Percentiles rank a stretch among this genome's conserved stretches.
Evolutionary conservation across 1,140 invertebrate species (phyloP).

Genomic region (Drosophila mojavensis): DNA sequence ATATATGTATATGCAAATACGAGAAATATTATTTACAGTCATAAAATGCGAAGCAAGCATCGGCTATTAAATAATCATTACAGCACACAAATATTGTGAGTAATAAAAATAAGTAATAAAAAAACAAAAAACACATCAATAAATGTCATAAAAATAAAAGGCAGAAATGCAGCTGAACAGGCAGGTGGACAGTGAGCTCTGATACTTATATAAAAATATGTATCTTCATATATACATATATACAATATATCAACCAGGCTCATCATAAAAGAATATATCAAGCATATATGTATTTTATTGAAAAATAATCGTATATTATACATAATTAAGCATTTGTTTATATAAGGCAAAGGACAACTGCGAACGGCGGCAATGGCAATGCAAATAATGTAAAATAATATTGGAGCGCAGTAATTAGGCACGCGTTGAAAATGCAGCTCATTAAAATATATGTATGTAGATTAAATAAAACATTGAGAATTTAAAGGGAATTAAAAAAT

Average conservation of each 20-base stretch:
- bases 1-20: conserved; percentile 24
- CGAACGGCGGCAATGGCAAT: neutral
- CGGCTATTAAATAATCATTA: conserved; percentile 75
- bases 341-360: neutral
- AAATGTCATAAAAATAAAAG: conserved; percentile 46
- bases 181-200: neutral
- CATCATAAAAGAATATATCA: neutral
- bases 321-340: conserved; percentile 33
- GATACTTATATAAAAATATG: conserved; percentile 15
- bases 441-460: neutral
- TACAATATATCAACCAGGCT: neutral
- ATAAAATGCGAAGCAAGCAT: conserved; percentile 48
- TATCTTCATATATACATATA: conserved; percentile 1
- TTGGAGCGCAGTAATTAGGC: neutral
- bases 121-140: conserved; percentile 21
- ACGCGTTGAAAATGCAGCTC: neutral
- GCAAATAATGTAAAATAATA: conserved; percentile 3
- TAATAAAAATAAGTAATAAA: conserved; percentile 48
- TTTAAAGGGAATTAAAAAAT: no score
- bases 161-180: conserved; percentile 16
- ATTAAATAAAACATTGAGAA: neutral
- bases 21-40: conserved; percentile 48
- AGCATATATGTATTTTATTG: conserved; percentile 1
- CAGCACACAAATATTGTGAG: conserved; percentile 59
- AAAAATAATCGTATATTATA: conserved; percentile 23